Evolutionary conservation across 2,797 vertebrate species (phyloP).

Genomic region (Arrhamphus sclerolepis): DNA sequence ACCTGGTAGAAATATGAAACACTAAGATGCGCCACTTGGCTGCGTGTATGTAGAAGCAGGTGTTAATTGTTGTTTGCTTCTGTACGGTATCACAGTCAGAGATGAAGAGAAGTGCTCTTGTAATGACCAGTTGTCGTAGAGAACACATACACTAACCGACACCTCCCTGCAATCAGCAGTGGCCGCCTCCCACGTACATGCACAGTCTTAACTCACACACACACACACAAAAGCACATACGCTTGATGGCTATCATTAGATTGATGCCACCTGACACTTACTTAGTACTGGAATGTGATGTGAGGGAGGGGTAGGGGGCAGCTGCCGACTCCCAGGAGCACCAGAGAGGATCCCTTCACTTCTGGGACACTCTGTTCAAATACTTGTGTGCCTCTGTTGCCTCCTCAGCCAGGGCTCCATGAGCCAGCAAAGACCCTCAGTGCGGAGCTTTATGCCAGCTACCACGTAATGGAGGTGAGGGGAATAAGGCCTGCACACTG

Average conservation of each 20-base stretch:
- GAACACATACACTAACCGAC: constrained; percentile 23
- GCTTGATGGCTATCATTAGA: constrained; percentile 78
- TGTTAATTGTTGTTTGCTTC: constrained; percentile 17
- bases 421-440: constrained; percentile 27
- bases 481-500: constrained; percentile 41
- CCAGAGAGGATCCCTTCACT: constrained; percentile 45
- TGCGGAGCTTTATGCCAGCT: constrained; percentile 18
- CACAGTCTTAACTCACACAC: constrained; percentile 53
- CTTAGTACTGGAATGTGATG: constrained; percentile 78
- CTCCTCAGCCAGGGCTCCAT: not conserved
- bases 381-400: not conserved
- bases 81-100: constrained; percentile 32
- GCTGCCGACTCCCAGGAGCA: constrained; percentile 64
- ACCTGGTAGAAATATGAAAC: constrained; percentile 48
- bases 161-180: constrained; percentile 58
- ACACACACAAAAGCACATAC: constrained; percentile 69
- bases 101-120: constrained; percentile 53
- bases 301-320: constrained; percentile 51
- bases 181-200: constrained; percentile 57
- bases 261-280: constrained; percentile 80
- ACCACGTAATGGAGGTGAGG: constrained; percentile 30
- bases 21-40: constrained; percentile 23
- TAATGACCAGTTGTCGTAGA: constrained; percentile 67
- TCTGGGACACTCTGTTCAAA: constrained; percentile 37
- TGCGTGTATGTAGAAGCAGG: constrained; percentile 26